A percentile compares a stretch with the other conserved stretches of the same genome.
These are phyloP conservation scores for Podocnemis expansa DNA, from an alignment of 2,113 vertebrate genomes.

Conservation along the genomic window DNA sequence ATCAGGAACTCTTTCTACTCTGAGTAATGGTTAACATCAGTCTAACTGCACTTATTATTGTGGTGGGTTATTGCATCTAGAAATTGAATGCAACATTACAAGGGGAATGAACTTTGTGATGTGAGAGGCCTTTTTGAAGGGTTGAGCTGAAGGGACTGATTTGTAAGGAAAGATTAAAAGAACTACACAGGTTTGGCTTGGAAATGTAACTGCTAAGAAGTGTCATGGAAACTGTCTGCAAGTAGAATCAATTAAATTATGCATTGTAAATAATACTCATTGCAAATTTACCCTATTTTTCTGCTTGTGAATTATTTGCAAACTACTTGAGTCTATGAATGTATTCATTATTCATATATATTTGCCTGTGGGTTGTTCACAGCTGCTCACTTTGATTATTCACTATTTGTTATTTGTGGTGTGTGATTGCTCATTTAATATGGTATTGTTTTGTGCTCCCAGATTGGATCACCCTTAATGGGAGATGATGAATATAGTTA, in stretches of 20 bases:
- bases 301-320: constrained; percentile 49
- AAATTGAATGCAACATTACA: not conserved
- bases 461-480: constrained; percentile 25
- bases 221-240: not conserved
- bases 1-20: not conserved
- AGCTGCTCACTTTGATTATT: constrained; percentile 56
- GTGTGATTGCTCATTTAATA: constrained; percentile 43
- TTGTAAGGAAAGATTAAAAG: not conserved
- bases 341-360: not conserved
- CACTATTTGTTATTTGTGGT: constrained; percentile 56
- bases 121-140: not conserved
- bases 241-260: constrained; percentile 1
- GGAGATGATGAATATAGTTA: constrained; percentile 17
- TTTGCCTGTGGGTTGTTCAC: constrained; percentile 38
- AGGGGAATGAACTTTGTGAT: not conserved
- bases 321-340: constrained; percentile 15
- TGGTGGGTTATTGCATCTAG: not conserved
- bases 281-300: constrained; percentile 26
- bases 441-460: constrained; percentile 20
- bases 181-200: not conserved
- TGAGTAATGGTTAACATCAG: too few relatives aligned
- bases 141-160: not conserved
- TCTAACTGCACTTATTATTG: too few relatives aligned
- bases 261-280: constrained; percentile 49
- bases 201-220: not conserved